Evolutionary conservation across 2,113 vertebrate species (phyloP).

Genomic region (Amazona vittata): DNA sequence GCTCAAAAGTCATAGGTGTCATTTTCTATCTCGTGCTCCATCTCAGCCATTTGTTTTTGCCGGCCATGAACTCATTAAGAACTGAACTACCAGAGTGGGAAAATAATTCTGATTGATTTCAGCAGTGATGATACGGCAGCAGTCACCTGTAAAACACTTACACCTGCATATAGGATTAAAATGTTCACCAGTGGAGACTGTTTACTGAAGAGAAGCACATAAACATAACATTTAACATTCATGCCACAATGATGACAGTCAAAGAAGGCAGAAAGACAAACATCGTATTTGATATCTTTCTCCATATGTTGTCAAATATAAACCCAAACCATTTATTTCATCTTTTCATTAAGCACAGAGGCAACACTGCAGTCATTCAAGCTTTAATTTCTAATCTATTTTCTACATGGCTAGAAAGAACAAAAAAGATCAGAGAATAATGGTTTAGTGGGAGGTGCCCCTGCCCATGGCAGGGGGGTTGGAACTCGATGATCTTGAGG

Average conservation of each 20-base stretch:
- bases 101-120: conserved; percentile 5
- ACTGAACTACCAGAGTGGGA: not conserved
- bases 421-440: not conserved
- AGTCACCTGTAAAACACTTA: conserved; percentile 36
- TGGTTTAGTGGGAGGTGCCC: too few species aligned
- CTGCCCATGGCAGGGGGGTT: too few species aligned
- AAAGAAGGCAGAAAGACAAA: not conserved
- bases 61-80: conserved; percentile 27
- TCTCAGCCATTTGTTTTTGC: conserved; percentile 29
- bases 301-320: not conserved
- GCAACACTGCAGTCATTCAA: not conserved
- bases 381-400: not conserved
- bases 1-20: not conserved
- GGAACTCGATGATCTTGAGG: too few species aligned
- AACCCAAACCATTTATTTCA: not conserved
- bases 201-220: not conserved
- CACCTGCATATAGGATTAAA: not conserved
- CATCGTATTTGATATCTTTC: not conserved
- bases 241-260: not conserved
- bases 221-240: conserved; percentile 17
- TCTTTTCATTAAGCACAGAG: not conserved
- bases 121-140: not conserved
- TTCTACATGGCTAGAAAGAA: not conserved
- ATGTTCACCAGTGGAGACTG: not conserved
- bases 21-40: conserved; percentile 4